Conservation (phyloP, 2,888 invertebrate genomes). For the Hemithea aestivaria region DNA sequence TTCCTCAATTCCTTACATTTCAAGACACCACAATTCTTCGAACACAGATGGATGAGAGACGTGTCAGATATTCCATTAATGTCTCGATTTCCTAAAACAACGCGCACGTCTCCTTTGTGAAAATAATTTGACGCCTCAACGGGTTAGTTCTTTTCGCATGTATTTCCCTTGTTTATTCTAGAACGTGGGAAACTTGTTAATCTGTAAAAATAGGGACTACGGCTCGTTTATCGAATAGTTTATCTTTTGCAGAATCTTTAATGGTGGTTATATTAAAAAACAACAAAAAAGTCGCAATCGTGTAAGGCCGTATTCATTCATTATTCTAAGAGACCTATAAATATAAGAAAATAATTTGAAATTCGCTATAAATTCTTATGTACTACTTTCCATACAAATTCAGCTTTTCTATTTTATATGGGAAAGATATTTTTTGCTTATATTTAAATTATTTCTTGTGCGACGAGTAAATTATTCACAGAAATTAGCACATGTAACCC, state of each 20-base stretch:
- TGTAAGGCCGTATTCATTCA: no score
- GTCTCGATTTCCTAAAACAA: slow-evolving; percentile 68
- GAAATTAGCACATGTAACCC: no score
- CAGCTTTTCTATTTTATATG: no score
- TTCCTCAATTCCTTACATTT: slow-evolving; percentile 61
- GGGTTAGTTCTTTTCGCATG: slow-evolving; percentile 53
- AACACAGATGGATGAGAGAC: slow-evolving; percentile 57
- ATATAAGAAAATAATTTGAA: no score
- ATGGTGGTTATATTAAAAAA: slow-evolving; percentile 18
- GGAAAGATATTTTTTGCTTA: no score
- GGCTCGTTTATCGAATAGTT: slow-evolving; percentile 13
- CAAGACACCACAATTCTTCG: slow-evolving; percentile 53
- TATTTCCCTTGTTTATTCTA: slow-evolving; percentile 37
- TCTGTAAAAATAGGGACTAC: slow-evolving; percentile 17
- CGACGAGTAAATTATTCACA: no score
- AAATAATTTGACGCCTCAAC: slow-evolving; percentile 68
- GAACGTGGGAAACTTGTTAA: slow-evolving; percentile 50
- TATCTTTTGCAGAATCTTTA: slow-evolving; percentile 4
- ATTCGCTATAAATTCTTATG: no score
- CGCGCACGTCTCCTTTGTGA: slow-evolving; percentile 51
- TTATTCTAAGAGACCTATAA: no score
- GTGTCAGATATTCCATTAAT: slow-evolving; percentile 75
- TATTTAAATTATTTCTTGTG: no score
- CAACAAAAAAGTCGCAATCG: no score
- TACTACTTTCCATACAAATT: no score